A percentile compares a stretch with the other conserved stretches of the same genome.
Conservation (phyloP, 2,113 vertebrate species). For the Leucosticte australis region DNA sequence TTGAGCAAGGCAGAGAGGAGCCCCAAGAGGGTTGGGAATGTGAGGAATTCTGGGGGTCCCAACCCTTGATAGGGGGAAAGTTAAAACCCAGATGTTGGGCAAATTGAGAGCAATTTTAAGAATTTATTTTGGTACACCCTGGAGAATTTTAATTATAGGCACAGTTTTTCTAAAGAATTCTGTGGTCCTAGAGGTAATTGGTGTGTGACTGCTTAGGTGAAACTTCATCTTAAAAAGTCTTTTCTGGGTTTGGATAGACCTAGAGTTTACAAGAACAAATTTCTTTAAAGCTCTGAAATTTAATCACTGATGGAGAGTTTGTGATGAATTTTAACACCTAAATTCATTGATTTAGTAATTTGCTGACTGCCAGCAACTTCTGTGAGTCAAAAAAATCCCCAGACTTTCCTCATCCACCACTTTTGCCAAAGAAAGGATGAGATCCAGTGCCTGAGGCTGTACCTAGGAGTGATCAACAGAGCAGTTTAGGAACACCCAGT, state of each 20-base stretch:
- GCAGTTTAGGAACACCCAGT: neutral
- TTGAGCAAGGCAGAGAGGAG: neutral
- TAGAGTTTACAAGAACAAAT: neutral
- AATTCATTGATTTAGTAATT: neutral
- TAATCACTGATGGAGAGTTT: neutral
- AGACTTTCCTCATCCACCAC: neutral
- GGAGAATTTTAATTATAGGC: neutral
- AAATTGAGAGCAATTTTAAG: neutral
- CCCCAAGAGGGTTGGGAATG: neutral
- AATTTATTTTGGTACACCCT: neutral
- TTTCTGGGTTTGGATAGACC: neutral
- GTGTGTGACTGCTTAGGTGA: too few relatives aligned
- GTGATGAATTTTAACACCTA: neutral
- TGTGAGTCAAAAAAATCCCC: neutral
- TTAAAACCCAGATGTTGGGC: neutral
- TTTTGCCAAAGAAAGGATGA: neutral
- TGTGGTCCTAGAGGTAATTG: neutral
- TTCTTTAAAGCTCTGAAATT: neutral
- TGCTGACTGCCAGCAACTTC: neutral
- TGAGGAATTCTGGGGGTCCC: neutral
- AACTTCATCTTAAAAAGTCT: neutral
- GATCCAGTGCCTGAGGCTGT: neutral
- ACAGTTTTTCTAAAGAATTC: neutral
- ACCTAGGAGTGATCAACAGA: accelerated
- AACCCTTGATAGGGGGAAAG: too few relatives aligned